Conservation (phyloP, 2,888 invertebrate genomes). For the Nymphalis urticae region DNA sequence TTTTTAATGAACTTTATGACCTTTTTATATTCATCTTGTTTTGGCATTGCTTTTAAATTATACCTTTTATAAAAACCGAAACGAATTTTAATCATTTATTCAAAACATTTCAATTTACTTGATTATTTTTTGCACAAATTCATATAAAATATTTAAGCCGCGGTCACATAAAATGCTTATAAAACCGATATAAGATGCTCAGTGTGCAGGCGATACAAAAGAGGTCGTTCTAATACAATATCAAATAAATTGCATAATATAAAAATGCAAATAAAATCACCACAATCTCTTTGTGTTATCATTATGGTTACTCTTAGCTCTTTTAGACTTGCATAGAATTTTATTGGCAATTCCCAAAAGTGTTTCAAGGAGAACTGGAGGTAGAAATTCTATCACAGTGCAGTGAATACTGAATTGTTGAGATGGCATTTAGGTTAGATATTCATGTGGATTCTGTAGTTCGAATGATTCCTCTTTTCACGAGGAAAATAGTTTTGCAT, state of each 20-base stretch:
- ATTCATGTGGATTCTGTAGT: constrained; percentile 23
- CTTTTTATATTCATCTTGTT: neutral
- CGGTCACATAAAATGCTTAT: neutral
- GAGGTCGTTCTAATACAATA: neutral
- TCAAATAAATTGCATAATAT: constrained; percentile 9
- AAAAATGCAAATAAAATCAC: constrained; percentile 20
- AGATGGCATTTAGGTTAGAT: constrained; percentile 27
- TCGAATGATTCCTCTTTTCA: constrained; percentile 13
- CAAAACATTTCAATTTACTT: no score
- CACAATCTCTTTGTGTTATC: constrained; percentile 21
- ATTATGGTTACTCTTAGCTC: constrained; percentile 15
- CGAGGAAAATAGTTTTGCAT: constrained; percentile 24
- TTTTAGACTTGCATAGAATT: constrained; percentile 34
- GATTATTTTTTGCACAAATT: no score
- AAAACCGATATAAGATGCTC: neutral
- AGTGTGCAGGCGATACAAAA: neutral
- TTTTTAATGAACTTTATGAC: no score
- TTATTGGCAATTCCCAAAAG: constrained; percentile 33
- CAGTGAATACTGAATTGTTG: constrained; percentile 20
- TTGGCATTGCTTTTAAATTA: no score
- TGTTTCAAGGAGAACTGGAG: constrained; percentile 22
- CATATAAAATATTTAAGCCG: no score
- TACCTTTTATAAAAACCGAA: no score
- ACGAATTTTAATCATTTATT: no score
- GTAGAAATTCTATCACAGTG: constrained; percentile 27